phyloP scores from a whole-genome alignment of 2,888 invertebrate species.

The Melanchra persicariae region DNA sequence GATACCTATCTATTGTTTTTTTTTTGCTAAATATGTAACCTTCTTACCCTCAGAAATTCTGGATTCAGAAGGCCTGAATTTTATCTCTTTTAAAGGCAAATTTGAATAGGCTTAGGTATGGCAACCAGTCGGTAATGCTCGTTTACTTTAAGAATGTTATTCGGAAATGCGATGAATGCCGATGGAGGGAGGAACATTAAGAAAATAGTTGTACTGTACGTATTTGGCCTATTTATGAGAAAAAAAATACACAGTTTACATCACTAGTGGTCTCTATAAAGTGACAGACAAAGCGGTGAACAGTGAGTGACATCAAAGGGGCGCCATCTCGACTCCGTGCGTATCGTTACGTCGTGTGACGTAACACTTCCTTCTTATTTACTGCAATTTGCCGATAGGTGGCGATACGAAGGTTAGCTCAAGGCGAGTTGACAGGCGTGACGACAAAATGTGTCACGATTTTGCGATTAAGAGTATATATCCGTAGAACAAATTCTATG shows the following conservation, averaged over 20 bases:
- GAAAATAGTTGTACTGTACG: too few relatives aligned
- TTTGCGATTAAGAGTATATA: not conserved
- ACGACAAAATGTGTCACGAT: not conserved
- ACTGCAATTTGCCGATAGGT: conserved; percentile 34
- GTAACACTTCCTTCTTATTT: conserved; percentile 47
- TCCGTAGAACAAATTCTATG: too few relatives aligned
- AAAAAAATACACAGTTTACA: conserved; percentile 41
- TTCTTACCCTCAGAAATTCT: not conserved
- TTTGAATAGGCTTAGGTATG: not conserved
- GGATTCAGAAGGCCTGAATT: too few relatives aligned
- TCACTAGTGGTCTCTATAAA: conserved; percentile 60
- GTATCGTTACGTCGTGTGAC: conserved; percentile 27
- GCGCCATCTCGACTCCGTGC: conserved; percentile 65
- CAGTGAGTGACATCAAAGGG: conserved; percentile 80
- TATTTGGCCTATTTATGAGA: not conserved
- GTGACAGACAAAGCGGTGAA: conserved; percentile 78
- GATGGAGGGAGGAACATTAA: too few relatives aligned
- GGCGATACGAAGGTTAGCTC: conserved; percentile 17
- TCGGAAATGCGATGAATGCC: too few relatives aligned
- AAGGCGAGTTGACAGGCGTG: not conserved
- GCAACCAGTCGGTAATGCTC: not conserved
- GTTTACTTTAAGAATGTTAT: not conserved
- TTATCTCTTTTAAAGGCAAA: not conserved
- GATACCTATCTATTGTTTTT: not conserved
- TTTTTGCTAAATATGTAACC: not conserved